Conservation (phyloP, 2,113 vertebrate species). For the Porphyrio hochstetteri region DNA sequence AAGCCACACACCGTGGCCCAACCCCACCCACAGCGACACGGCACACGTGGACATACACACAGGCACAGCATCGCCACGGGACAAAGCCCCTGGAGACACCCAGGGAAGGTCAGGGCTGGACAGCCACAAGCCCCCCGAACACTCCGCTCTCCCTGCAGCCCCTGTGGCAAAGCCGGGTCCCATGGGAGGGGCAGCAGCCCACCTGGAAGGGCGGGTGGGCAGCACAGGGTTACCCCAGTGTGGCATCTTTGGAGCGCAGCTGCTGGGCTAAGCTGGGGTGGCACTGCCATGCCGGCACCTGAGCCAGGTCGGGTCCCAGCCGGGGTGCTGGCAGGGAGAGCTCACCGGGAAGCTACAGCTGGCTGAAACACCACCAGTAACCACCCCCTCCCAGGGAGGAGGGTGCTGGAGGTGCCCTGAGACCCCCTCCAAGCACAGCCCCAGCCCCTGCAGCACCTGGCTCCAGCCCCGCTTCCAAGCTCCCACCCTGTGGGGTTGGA, state of each 20-base stretch:
- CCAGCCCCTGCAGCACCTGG: rapidly evolving
- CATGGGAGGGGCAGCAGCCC: neutral
- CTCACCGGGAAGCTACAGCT: neutral
- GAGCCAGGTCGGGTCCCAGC: neutral
- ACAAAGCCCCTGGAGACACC: neutral
- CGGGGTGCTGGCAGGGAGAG: neutral
- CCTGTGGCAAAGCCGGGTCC: rapidly evolving
- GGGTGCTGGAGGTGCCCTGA: neutral
- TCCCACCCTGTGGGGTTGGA: neutral
- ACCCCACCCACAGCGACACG: too few relatives aligned
- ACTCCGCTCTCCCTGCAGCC: neutral
- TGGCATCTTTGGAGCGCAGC: too few relatives aligned
- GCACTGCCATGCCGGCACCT: constrained; percentile 51
- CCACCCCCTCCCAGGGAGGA: neutral
- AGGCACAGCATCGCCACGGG: rapidly evolving
- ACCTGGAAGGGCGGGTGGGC: neutral
- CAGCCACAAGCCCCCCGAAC: rapidly evolving
- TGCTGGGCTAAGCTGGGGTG: neutral
- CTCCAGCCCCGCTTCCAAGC: neutral
- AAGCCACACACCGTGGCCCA: neutral
- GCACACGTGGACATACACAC: rapidly evolving
- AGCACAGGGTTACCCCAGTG: constrained; percentile 30
- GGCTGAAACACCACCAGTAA: neutral
- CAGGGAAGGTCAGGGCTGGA: rapidly evolving
- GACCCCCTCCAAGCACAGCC: rapidly evolving